Evolutionary conservation across 2,888 invertebrate species (phyloP).

Genomic region (Arge pagana): DNA sequence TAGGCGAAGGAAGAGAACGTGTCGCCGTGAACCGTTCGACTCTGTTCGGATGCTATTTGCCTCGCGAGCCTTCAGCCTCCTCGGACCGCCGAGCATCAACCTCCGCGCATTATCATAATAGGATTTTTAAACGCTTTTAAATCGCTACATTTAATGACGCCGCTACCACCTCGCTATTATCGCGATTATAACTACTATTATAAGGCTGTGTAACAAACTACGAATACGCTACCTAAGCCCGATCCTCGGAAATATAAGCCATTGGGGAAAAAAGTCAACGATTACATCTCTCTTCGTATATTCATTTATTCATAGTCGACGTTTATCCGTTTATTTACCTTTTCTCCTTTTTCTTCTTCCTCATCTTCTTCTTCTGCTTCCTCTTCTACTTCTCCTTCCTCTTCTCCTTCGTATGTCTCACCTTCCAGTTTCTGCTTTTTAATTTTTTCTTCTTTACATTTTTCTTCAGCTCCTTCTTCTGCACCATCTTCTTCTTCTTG

Average conservation of each 20-base stretch:
- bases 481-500: slow-evolving; percentile 7
- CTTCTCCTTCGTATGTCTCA: slow-evolving; percentile 20
- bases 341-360: neutral
- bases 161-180: no score
- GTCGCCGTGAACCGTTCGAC: no score
- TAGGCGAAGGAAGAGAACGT: no score
- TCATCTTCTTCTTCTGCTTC: neutral
- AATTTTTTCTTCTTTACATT: neutral
- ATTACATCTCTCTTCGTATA: no score
- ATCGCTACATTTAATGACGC: slow-evolving; percentile 21
- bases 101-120: slow-evolving; percentile 20
- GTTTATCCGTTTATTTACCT: neutral
- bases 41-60: slow-evolving; percentile 1
- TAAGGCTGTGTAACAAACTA: no score
- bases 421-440: no score
- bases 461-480: neutral
- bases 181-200: no score
- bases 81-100: neutral
- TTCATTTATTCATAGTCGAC: no score
- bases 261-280: no score
- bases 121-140: slow-evolving; percentile 27
- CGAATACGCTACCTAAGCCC: no score
- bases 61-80: no score
- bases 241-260: no score
- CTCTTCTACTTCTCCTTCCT: slow-evolving; percentile 23